Base-by-base conservation (phyloP, 2,888 invertebrate species). In the Polyommatus icarus region DNA sequence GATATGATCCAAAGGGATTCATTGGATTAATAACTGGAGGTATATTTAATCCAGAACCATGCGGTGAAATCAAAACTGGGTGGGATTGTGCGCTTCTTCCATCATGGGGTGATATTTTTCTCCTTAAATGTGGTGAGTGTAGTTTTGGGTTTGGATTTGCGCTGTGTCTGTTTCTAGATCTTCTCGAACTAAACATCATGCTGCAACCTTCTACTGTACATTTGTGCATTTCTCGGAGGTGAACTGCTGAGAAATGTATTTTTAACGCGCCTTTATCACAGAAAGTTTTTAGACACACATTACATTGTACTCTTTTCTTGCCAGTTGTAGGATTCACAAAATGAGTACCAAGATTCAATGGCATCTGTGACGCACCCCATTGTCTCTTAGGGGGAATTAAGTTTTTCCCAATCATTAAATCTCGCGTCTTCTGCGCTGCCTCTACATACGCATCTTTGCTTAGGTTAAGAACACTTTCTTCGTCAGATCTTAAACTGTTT, bases 221-320 rank as follows among this genome's bases (percentile, higher is more conserved):
- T 91, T 98, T 98, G 91, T 99, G 99, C 99, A 99, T 99, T 94
- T 99, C 99, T 67, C 99, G 96, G 79, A 99, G 93, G 89, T 99
- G 99, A 12, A 99, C 99, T 0, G 99, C 99, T 76, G 99, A 99
- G 88, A 99, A 99, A 90, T 99, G 99, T 8, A 99, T 99, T 93
- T 99, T 99, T 36, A 99, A 95, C 0, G 99, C 99, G 80, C 99
- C 99, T 94, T 99, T 99, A 95, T 99, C 99, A 95, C 99, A 99
- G 94, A 99, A 99, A 20, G 99, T 99, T 94, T 99, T 99, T 80
- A 99, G 94, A 89, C 99, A 99, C 71, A 99, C 99, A 85, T 99
- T 98, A 91, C 99, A 99, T 89, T 99, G 98, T 3, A 99, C 99
- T 81, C 99, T 96, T 88, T 99, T 99, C 91, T 99, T 99, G 0